Percentiles rank a stretch among this genome's conserved stretches.
Evolutionary conservation across 2,888 invertebrate species (phyloP).

Genomic region (Archips crataeganus): DNA sequence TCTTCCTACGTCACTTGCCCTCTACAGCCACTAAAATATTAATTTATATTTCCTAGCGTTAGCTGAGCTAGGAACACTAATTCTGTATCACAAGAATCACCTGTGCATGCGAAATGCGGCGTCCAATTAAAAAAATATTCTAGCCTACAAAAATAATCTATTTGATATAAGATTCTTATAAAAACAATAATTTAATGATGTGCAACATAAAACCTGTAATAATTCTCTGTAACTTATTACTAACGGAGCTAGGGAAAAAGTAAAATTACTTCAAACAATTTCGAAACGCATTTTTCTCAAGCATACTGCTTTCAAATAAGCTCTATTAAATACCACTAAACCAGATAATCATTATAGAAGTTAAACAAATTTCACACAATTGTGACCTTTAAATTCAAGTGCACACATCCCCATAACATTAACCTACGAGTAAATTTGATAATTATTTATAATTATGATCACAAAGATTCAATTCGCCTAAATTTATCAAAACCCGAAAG

Average conservation of each 20-base stretch:
- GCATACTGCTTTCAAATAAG: background rate
- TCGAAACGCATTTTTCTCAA: too few relatives aligned
- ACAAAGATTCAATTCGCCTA: slow-evolving; percentile 35
- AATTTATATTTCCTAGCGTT: too few relatives aligned
- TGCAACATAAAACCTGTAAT: background rate
- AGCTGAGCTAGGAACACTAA: too few relatives aligned
- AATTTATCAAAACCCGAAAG: slow-evolving; percentile 12
- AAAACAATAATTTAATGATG: background rate
- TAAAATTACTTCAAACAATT: too few relatives aligned
- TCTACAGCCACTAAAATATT: too few relatives aligned
- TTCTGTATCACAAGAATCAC: too few relatives aligned
- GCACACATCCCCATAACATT: background rate
- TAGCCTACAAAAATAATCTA: background rate
- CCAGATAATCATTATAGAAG: background rate
- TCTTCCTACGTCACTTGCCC: too few relatives aligned
- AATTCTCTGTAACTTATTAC: background rate
- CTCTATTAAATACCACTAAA: background rate
- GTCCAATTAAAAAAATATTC: background rate
- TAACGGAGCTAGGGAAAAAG: too few relatives aligned
- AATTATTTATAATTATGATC: slow-evolving; percentile 23
- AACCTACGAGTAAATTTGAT: background rate
- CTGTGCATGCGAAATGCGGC: background rate
- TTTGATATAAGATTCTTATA: background rate
- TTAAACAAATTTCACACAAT: background rate
- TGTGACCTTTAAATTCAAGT: background rate